These are phyloP conservation scores for Sebastiscus tertius DNA, from an alignment of 2,797 vertebrate species.

Conservation along the genomic window DNA sequence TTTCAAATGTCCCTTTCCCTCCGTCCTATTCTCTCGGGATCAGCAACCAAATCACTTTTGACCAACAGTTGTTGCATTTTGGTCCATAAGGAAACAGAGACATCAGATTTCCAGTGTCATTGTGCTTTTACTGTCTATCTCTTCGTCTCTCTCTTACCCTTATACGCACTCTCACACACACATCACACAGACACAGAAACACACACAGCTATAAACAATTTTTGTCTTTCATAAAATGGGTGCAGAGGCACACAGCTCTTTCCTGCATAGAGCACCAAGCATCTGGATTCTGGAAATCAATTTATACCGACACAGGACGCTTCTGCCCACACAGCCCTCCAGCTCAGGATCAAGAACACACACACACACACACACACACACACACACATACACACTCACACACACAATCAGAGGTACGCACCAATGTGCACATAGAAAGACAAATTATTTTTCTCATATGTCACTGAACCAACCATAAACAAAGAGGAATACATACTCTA, in stretches of 20 bases:
- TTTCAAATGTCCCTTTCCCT: slow-evolving; percentile 58
- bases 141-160: neutral
- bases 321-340: slow-evolving; percentile 71
- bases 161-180: neutral
- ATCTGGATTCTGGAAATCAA: slow-evolving; percentile 74
- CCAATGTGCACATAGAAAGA: slow-evolving; percentile 32
- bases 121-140: neutral
- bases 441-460: slow-evolving; percentile 63
- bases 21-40: neutral
- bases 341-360: slow-evolving; percentile 43
- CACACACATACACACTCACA: neutral
- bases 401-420: slow-evolving; percentile 4
- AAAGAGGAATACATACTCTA: slow-evolving; percentile 28
- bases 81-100: slow-evolving; percentile 19
- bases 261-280: slow-evolving; percentile 44
- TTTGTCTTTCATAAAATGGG: slow-evolving; percentile 52
- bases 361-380: neutral
- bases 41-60: neutral
- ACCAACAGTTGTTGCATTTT: slow-evolving; percentile 3
- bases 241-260: slow-evolving; percentile 39
- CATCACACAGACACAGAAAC: slow-evolving; percentile 18
- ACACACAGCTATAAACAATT: slow-evolving; percentile 46
- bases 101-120: neutral
- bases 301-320: slow-evolving; percentile 59
- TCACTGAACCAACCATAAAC: slow-evolving; percentile 42